Base-by-base conservation (phyloP, 2,888 invertebrate genomes). In the Drosophila silvestris region DNA sequence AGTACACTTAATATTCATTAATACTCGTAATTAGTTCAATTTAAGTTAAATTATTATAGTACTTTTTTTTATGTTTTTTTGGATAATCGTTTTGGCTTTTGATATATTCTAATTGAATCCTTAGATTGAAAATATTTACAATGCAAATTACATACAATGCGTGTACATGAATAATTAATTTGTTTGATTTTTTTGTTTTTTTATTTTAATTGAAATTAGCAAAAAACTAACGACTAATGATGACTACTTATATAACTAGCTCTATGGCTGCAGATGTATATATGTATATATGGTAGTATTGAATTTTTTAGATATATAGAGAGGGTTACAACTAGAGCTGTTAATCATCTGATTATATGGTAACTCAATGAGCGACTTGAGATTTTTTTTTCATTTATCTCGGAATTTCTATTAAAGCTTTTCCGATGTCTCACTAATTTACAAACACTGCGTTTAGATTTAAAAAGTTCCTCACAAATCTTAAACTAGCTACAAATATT, bases 401-500 rank as follows among this genome's bases (percentile, higher is more conserved):
- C 74, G 85, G 72, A 83, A 69, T 72, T 32, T 79, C 80, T 69
- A 67, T 59, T 88, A 85, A 88, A 83, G 83, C 74, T 73, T 67
- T 70, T 82, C 80, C 77, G 75, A 63, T 44, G 26, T 50, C 19
- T 54, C 5, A 47, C 47, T 64, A 37, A 58, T 30, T 28, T 64
- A 64, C 22, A 58, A 37, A 37, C 30, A 22, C 12, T 28, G 28
- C 35, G 6, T 37, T 58, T 56, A 54, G 59, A 37, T 53, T 59
- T 53, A 56, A 53, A 73, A 72, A 58, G 32, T 56, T 70, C 5
- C 47, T 64, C 64, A 60, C 54, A 70, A 56, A 30, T 47, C 72
- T 57, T 74, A 77, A 62, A 52, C 56, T 60, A 71, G 39, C 32
- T 53, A 52, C 44, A 51, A 22, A 5, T 39, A 56, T 35, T 32